Evolutionary conservation across 2,888 invertebrate genomes (phyloP).

Genomic region (Halictus ligatus): DNA sequence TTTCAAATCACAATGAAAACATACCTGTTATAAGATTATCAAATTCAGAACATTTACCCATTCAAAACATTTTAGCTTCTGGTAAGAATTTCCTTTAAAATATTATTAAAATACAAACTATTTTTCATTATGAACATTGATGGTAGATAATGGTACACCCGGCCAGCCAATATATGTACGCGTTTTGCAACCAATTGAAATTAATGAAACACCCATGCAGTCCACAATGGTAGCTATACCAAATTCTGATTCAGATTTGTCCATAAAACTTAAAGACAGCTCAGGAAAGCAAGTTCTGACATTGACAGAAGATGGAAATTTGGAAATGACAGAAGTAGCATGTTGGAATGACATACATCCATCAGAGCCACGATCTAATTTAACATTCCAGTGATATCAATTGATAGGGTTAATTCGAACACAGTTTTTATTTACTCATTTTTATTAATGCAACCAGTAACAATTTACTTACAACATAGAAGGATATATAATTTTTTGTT

Average conservation of each 20-base stretch:
- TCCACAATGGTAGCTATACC: constrained; percentile 37
- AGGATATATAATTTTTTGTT: constrained; percentile 24
- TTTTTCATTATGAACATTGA: constrained; percentile 25
- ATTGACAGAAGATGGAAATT: constrained; percentile 81
- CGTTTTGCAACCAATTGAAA: constrained; percentile 67
- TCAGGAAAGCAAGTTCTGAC: constrained; percentile 78
- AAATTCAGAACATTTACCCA: constrained; percentile 64
- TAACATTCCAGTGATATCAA: constrained; percentile 46
- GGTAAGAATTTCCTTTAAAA: constrained; percentile 56
- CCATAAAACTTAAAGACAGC: constrained; percentile 62
- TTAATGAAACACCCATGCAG: constrained; percentile 51
- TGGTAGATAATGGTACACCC: constrained; percentile 50
- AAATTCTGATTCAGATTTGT: constrained; percentile 47
- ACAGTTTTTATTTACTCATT: constrained; percentile 22
- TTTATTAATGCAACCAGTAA: constrained; percentile 40
- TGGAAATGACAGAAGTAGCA: constrained; percentile 80
- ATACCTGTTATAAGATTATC: constrained; percentile 65
- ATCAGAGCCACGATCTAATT: constrained; percentile 44
- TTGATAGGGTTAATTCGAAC: background rate
- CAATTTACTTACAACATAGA: constrained; percentile 35
- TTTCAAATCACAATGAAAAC: constrained; percentile 48
- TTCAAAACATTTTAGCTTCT: constrained; percentile 61
- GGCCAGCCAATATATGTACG: constrained; percentile 69
- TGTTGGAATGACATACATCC: constrained; percentile 69
- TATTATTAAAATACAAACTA: background rate